phyloP scores from a whole-genome alignment of 2,113 vertebrate genomes.

The Melanerpes formicivorus region DNA sequence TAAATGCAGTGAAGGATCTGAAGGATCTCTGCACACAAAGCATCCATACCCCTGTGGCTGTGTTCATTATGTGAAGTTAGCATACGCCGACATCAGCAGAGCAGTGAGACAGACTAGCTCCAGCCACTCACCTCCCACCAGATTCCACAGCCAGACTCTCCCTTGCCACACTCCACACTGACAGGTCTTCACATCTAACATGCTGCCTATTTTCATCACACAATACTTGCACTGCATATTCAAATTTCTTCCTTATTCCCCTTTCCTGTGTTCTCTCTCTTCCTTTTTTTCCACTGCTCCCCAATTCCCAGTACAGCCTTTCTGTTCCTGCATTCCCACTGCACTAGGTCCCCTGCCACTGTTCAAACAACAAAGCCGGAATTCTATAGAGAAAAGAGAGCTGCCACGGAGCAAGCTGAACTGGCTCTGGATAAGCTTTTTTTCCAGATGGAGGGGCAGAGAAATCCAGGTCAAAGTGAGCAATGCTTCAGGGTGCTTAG shows the following conservation, averaged over 20 bases:
- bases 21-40: neutral
- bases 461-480: neutral
- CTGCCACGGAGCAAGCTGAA: rapidly evolving
- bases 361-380: no score
- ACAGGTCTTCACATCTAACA: neutral
- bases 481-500: neutral
- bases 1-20: neutral
- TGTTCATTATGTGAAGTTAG: neutral
- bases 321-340: neutral
- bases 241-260: neutral
- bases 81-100: neutral
- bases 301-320: neutral
- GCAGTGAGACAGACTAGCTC: rapidly evolving
- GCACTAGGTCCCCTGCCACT: rapidly evolving
- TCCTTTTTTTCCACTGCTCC: neutral
- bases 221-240: neutral
- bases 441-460: rapidly evolving
- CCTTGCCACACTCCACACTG: rapidly evolving
- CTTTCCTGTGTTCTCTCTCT: neutral
- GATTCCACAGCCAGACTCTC: neutral
- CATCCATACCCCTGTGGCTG: no score
- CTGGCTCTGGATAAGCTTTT: neutral
- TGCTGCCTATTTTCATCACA: no score
- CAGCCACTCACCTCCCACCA: rapidly evolving
- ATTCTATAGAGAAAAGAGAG: rapidly evolving